These are phyloP conservation scores for Colletes latitarsis DNA, from an alignment of 1,140 invertebrate genomes.

Conservation along the genomic window DNA sequence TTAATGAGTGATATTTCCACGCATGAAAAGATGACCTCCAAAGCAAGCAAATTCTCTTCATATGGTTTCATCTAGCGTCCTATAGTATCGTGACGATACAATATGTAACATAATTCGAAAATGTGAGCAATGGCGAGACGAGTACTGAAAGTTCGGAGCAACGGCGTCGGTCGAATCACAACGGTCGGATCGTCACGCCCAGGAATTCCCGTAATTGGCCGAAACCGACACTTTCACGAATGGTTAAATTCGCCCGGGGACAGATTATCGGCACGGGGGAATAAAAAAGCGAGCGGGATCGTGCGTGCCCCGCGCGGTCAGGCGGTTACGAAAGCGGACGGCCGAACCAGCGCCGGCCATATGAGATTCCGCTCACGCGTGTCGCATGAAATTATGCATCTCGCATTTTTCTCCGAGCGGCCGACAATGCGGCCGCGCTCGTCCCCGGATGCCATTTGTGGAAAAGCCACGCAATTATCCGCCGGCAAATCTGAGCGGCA, in stretches of 20 bases:
- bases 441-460: conserved; percentile 75
- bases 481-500: conserved; percentile 77
- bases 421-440: conserved; percentile 50
- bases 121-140: too few relatives aligned
- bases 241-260: too few relatives aligned
- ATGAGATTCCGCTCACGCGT: conserved; percentile 68
- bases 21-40: too few relatives aligned
- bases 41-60: too few relatives aligned
- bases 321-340: conserved; percentile 17
- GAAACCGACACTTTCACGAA: conserved; percentile 1
- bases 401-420: conserved; percentile 43
- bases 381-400: conserved; percentile 67
- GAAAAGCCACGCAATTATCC: conserved; percentile 79
- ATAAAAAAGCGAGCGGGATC: background rate
- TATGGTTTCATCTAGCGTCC: too few relatives aligned
- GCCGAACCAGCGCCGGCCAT: conserved; percentile 34
- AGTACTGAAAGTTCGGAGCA: background rate
- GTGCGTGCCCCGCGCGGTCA: background rate
- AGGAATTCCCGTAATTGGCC: background rate
- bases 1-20: too few relatives aligned
- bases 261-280: background rate
- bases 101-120: too few relatives aligned
- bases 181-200: background rate
- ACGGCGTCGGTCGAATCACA: background rate
- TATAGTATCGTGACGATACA: too few relatives aligned